Conservation (phyloP, 2,888 invertebrate genomes). For the Tethea ocularis region DNA sequence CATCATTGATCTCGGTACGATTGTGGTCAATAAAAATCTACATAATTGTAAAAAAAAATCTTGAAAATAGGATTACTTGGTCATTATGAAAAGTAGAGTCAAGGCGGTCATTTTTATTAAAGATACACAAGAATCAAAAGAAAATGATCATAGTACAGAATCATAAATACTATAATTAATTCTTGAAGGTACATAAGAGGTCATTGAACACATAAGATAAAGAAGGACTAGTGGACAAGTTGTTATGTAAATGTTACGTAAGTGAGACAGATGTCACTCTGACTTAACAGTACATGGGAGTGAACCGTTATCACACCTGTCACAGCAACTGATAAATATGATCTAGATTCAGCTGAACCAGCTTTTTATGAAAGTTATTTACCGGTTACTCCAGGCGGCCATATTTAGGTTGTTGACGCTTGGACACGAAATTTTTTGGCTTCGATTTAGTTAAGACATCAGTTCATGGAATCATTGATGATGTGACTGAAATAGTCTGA, state of each 20-base stretch:
- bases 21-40: no score
- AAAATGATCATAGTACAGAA: not conserved
- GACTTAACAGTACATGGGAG: not conserved
- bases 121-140: no score
- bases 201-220: not conserved
- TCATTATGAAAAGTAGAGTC: no score
- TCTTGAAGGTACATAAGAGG: not conserved
- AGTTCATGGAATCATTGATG: no score
- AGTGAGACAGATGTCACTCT: not conserved
- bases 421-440: not conserved
- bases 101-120: no score
- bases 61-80: no score
- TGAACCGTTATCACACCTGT: slow-evolving; percentile 4
- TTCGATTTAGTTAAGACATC: no score
- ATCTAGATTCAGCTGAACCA: slow-evolving; percentile 2
- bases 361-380: not conserved
- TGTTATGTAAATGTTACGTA: not conserved
- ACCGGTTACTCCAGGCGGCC: not conserved
- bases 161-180: not conserved
- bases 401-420: not conserved
- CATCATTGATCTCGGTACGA: no score
- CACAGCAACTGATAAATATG: not conserved
- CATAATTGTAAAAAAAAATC: no score
- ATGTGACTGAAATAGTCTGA: no score
- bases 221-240: not conserved